phyloP scores from a whole-genome alignment of 2,113 vertebrate genomes.

The Coregonus clupeaformis region DNA sequence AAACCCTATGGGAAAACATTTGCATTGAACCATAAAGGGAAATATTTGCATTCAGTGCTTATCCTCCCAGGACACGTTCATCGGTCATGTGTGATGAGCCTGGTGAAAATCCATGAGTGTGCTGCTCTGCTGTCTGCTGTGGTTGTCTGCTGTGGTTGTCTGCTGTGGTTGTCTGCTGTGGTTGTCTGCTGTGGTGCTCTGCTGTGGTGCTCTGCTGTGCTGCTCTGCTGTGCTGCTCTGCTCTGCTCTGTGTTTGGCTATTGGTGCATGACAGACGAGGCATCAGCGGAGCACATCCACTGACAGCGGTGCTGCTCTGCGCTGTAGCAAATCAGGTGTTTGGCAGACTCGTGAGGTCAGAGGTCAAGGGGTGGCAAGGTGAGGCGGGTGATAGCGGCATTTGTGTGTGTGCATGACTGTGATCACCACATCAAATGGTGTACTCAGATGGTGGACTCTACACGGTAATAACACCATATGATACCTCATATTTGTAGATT shows the following conservation, averaged over 20 bases:
- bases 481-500: neutral
- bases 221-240: too few relatives aligned
- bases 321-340: neutral
- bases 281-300: neutral
- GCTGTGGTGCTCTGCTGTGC: too few relatives aligned
- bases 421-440: neutral
- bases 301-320: too few relatives aligned
- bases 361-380: neutral
- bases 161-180: neutral
- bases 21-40: neutral
- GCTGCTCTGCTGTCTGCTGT: conserved; percentile 3
- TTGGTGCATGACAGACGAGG: neutral
- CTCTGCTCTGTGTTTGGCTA: conserved; percentile 5
- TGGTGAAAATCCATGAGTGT: conserved; percentile 22
- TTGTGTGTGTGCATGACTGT: too few relatives aligned
- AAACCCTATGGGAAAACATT: neutral
- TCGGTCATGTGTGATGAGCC: conserved; percentile 29
- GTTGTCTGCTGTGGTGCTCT: neutral
- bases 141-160: conserved; percentile 27
- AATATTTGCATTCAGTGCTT: conserved; percentile 13
- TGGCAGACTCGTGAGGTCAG: neutral
- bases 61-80: conserved; percentile 29
- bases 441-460: neutral
- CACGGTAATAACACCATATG: neutral
- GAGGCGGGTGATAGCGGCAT: too few relatives aligned